These are phyloP conservation scores for Anser brachyrhynchus DNA, from an alignment of 2,113 vertebrate species.

Conservation along the genomic window DNA sequence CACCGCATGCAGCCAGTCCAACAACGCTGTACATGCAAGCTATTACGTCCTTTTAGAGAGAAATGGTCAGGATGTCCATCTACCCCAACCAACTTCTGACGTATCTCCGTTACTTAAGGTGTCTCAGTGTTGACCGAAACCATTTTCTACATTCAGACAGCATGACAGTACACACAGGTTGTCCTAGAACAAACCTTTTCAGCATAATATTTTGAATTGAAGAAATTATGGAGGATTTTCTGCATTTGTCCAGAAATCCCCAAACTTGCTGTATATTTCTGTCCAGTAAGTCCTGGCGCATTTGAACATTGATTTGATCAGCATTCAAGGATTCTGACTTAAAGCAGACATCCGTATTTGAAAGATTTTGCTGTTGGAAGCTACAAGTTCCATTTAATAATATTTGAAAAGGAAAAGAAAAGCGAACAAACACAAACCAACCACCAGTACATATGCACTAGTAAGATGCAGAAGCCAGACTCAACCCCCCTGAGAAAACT, in stretches of 20 bases:
- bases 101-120: not conserved
- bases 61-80: not conserved
- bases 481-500: accelerated
- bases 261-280: not conserved
- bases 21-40: not conserved
- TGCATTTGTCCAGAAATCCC: not conserved
- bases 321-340: not conserved
- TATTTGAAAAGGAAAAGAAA: not conserved
- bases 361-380: not conserved
- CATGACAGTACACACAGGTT: not conserved
- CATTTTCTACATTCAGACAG: not conserved
- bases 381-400: not conserved
- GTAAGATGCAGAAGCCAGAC: not conserved
- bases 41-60: not conserved
- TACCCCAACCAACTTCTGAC: not conserved
- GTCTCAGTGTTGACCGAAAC: not conserved
- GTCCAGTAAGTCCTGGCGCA: not conserved
- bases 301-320: not conserved
- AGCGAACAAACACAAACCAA: not conserved
- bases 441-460: not conserved
- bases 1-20: not conserved
- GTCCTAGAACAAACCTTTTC: not conserved
- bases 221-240: not conserved
- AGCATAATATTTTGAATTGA: not conserved
- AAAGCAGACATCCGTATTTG: not conserved